Evolutionary conservation across 2,113 vertebrate genomes (phyloP).

Genomic region (Sigmodon hispidus): DNA sequence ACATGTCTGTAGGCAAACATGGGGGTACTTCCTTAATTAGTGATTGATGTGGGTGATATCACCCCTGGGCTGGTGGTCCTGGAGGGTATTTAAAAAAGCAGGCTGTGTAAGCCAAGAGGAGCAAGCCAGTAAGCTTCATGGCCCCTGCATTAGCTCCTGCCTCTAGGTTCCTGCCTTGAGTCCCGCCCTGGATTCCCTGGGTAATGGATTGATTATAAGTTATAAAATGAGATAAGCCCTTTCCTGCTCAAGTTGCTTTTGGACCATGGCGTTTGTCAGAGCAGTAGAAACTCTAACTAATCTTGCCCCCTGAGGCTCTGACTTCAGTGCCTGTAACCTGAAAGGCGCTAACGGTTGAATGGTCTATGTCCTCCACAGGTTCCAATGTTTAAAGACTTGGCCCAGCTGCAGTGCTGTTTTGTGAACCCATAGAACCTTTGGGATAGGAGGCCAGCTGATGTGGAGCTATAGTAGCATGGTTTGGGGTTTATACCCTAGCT

Average conservation of each 20-base stretch:
- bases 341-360: not conserved
- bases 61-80: not conserved
- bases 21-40: not conserved
- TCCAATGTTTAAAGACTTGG: not conserved
- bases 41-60: not conserved
- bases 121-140: not conserved
- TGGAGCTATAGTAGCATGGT: not conserved
- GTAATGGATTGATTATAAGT: not conserved
- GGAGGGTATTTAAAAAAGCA: not conserved
- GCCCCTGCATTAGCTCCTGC: not conserved
- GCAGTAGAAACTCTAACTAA: not conserved
- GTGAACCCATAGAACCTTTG: not conserved
- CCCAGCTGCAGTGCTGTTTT: not conserved
- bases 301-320: not conserved
- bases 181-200: not conserved
- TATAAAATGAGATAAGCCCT: not conserved
- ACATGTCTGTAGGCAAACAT: not conserved
- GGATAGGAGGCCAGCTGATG: not conserved
- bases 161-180: not conserved
- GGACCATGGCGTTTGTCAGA: not conserved
- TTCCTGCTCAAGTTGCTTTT: not conserved
- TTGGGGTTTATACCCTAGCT: not conserved
- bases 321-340: not conserved
- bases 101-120: too few species aligned
- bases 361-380: not conserved